These are phyloP conservation scores for Beris chalybata DNA, from an alignment of 2,888 invertebrate genomes.

Conservation along the genomic window DNA sequence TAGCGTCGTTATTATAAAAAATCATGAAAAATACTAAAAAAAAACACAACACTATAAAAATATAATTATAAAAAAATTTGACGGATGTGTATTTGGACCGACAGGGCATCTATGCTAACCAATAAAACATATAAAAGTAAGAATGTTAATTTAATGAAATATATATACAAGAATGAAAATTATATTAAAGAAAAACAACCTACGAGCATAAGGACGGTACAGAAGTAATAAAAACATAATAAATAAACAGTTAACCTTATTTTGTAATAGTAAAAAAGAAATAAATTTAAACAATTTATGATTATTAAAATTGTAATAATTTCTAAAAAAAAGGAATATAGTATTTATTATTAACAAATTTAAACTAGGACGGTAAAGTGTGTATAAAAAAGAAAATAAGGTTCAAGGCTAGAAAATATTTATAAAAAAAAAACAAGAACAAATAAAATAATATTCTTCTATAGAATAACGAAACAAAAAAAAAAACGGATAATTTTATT, in stretches of 20 bases:
- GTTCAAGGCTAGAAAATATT: too few relatives aligned
- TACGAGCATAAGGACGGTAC: constrained; percentile 38
- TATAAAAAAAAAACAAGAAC: neutral
- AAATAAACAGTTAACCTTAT: constrained; percentile 39
- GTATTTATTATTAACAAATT: constrained; percentile 30
- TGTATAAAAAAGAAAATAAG: constrained; percentile 17
- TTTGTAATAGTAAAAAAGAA: constrained; percentile 36
- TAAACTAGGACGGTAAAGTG: constrained; percentile 31
- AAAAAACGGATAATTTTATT: neutral
- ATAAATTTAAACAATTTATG: constrained; percentile 19
- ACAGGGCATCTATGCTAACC: constrained; percentile 33
- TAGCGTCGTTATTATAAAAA: constrained; percentile 32
- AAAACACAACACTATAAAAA: constrained; percentile 39
- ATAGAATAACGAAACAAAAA: too few relatives aligned
- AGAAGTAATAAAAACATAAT: constrained; percentile 32
- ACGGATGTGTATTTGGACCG: constrained; percentile 35
- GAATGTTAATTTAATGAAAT: constrained; percentile 10
- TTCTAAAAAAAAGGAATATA: constrained; percentile 11
- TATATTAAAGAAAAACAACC: constrained; percentile 38
- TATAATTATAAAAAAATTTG: constrained; percentile 28
- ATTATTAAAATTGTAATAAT: constrained; percentile 25
- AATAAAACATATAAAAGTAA: constrained; percentile 19
- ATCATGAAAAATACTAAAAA: constrained; percentile 40
- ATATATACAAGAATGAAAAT: constrained; percentile 19
- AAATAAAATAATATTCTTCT: neutral